Base-by-base conservation (phyloP, 2,797 vertebrate genomes). In the Ciconia nigra region DNA sequence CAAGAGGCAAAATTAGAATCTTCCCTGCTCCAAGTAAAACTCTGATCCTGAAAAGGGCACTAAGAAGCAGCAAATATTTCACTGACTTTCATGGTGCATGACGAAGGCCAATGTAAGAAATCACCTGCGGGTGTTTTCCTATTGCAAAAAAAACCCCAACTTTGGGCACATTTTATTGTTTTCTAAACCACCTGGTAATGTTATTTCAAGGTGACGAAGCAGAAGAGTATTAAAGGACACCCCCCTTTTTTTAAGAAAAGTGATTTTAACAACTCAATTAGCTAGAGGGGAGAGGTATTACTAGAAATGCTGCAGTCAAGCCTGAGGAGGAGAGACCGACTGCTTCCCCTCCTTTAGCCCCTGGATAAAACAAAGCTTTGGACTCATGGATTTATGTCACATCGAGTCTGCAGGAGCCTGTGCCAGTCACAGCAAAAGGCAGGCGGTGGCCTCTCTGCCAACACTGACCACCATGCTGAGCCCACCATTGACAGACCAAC, bases 391-490 rank as follows among this genome's bases (percentile, higher is more conserved):
- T 51, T 70, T 66, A 31, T 51, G 49, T 26, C 66, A 24, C 22
- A 15, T 15, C 1, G 4, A 18, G 4, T 6, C 69, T 74, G 72
- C 26, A 31, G 52, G 31, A 70, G 33, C 29, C 71, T 47, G 18
- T 87, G 55, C 25, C 5, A 2, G 18, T 59, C 26, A 24, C 33
- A 20, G 51, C 22, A 42, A 13, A 51, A 81, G 44, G 22, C 31
- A 37, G 10, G 29, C 8, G 2, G 20, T 52, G 37, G 25, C 29
- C 29, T 61, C 0, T 0, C 20, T 74, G 62, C 33, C 33, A 47
- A 5, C 2, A 5, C 20, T n/a, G 71, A 15, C 20, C 25, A 3
- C 33, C 1, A 2, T 26, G 52, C 44, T 66, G 57, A 65, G 62
- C 63, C 73, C 12, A 10, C 58, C 25, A 1, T 5, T n/a, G 58